phyloP scores from a whole-genome alignment of 2,113 vertebrate genomes.

The Zosterops lateralis region DNA sequence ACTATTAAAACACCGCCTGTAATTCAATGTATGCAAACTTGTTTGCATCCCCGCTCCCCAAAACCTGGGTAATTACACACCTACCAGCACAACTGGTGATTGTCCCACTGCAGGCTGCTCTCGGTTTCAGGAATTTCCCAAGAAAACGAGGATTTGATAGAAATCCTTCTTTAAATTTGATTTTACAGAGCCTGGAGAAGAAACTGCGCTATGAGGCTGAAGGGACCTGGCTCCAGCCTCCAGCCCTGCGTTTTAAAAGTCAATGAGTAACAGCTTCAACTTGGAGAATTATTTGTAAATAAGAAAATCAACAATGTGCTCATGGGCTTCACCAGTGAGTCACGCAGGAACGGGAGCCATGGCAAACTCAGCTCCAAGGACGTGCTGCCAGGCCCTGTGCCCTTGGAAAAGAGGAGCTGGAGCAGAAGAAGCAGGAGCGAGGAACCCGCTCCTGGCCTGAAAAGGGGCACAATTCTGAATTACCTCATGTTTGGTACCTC shows the following conservation, averaged over 20 bases:
- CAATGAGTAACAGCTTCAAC: background rate
- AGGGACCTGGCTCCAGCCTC: background rate
- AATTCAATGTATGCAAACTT: constrained; percentile 51
- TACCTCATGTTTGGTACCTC: constrained; percentile 1
- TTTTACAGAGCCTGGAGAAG: background rate
- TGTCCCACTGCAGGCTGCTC: background rate
- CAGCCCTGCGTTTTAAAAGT: background rate
- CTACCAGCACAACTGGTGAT: background rate
- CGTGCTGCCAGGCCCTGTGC: background rate
- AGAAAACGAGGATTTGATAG: background rate
- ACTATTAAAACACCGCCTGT: constrained; percentile 42
- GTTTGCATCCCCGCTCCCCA: constrained; percentile 9
- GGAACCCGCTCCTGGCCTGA: background rate
- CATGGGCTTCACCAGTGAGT: background rate
- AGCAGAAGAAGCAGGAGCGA: background rate
- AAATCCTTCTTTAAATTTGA: background rate
- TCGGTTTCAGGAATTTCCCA: background rate
- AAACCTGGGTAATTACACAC: constrained; percentile 19
- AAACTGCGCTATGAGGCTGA: background rate
- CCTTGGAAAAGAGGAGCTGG: background rate
- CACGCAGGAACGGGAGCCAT: background rate
- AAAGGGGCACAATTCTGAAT: background rate
- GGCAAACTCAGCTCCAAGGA: background rate
- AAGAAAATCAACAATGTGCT: background rate
- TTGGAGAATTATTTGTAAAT: background rate